phyloP scores from a whole-genome alignment of 2,888 invertebrate genomes.

The Myopa testacea region DNA sequence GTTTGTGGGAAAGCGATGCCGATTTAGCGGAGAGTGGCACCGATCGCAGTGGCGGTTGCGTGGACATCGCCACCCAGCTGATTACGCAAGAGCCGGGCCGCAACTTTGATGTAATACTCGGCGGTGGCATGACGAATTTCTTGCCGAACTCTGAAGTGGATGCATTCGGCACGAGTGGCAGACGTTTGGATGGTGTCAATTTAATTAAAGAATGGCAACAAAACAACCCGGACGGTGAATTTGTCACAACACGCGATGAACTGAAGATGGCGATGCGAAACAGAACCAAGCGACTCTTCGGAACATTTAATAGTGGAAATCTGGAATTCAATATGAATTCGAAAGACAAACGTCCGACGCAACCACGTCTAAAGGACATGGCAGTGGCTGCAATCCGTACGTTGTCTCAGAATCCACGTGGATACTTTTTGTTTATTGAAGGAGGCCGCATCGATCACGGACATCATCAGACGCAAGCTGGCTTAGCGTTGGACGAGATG shows the following conservation, averaged over 20 bases:
- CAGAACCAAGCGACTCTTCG: conserved; percentile 69
- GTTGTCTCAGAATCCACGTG: conserved; percentile 71
- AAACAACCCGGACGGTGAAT: conserved; percentile 69
- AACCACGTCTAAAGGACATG: conserved; percentile 78
- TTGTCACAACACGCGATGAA: conserved; percentile 73
- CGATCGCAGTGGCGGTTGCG: conserved; percentile 67
- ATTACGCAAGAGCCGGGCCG: conserved; percentile 76
- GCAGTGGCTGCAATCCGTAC: conserved; percentile 74
- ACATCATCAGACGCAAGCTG: conserved; percentile 77
- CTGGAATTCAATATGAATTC: conserved; percentile 72
- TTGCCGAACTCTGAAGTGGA: conserved; percentile 71
- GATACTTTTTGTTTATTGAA: conserved; percentile 73
- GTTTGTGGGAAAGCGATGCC: conserved; percentile 79
- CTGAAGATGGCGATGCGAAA: conserved; percentile 69
- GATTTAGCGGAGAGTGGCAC: conserved; percentile 63
- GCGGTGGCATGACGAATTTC: conserved; percentile 79
- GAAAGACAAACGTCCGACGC: conserved; percentile 56
- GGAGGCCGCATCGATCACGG: conserved; percentile 81
- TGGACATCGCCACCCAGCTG: conserved; percentile 81
- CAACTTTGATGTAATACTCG: conserved; percentile 80
- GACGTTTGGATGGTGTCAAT: conserved; percentile 74
- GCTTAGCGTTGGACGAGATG: conserved; percentile 80
- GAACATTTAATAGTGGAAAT: conserved; percentile 70
- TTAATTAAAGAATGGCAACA: conserved; percentile 76
- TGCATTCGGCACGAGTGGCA: conserved; percentile 69